Evolutionary conservation across 2,113 vertebrate species (phyloP), one percentile per base, ranked within the genome.

Genomic region (Poicephalus meyeri): DNA sequence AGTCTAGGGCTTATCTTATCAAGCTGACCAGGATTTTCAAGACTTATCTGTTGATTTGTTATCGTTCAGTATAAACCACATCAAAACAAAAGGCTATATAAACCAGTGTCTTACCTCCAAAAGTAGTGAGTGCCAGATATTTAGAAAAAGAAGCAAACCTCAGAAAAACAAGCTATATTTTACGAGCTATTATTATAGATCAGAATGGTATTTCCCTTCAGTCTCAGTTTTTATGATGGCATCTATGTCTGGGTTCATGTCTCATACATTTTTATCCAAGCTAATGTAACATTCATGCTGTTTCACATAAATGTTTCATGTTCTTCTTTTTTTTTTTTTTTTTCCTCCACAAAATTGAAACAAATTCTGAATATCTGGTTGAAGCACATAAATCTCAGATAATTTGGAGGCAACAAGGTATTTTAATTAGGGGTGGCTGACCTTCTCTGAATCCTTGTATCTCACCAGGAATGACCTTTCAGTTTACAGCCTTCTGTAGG

Each of bases 401-500:
- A 91, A 81, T 93, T 87, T 92, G 80, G 50, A 97, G 29, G 81
- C 49, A 61, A 71, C 44, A 39, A 88, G 21, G 60, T 89, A 58
- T 80, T 95, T 97, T 97, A 94, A 95, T 97, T 96, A 93, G 50
- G 33, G 44, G 74, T 66, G 70, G 35, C 72, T 95, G 94, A 96
- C 84, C 80, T 96, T 76, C 85, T 96, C 87, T 93, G n/a, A 85
- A 61, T 96, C 80, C 79, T 53, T 81, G 60, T 94, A 52, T 94
- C 80, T 63, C 63, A 96, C 72, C n/a, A 96, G 55, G 71, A 95
- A 63, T 96, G 87, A 97, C 96, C 93, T 98, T 98, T 97, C 60
- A 82, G 66, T 98, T 97, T 97, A 96, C 49, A 97, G 29, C 52
- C 95, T 97, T 94, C 66, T 69, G 56, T 85, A 96, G 93, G 91